Conservation (phyloP, 2,113 vertebrate genomes). For the Zosterops hypoxanthus region DNA sequence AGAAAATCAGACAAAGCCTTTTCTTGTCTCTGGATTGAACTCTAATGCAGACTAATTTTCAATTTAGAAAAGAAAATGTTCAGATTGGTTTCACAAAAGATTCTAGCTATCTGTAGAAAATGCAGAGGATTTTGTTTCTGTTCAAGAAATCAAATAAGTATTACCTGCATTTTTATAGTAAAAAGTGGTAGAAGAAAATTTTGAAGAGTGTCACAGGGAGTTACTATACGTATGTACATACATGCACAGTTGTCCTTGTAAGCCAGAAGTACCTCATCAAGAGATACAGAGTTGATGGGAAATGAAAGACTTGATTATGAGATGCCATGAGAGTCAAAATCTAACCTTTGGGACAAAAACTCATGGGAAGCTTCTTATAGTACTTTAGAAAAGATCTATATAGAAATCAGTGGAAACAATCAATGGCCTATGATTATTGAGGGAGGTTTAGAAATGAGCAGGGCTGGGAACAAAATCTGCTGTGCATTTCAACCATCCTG, state of each 20-base stretch:
- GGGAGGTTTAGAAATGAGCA: not conserved
- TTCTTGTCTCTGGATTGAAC: not conserved
- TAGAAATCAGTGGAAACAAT: not conserved
- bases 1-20: not conserved
- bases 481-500: not conserved
- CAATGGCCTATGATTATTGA: too few relatives aligned
- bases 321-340: not conserved
- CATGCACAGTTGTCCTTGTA: fast-evolving
- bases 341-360: not conserved
- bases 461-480: not conserved
- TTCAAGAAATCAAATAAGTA: not conserved
- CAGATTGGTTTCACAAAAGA: not conserved
- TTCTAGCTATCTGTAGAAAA: not conserved
- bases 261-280: not conserved
- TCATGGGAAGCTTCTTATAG: not conserved
- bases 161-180: not conserved
- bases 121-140: not conserved
- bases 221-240: not conserved
- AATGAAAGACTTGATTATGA: not conserved
- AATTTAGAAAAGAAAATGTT: not conserved
- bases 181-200: not conserved
- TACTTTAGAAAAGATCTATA: not conserved
- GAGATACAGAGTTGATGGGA: not conserved
- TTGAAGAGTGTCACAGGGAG: not conserved
- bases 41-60: not conserved